Evolutionary conservation across 2,113 vertebrate species (phyloP).

Genomic region (Hypanus sabinus): DNA sequence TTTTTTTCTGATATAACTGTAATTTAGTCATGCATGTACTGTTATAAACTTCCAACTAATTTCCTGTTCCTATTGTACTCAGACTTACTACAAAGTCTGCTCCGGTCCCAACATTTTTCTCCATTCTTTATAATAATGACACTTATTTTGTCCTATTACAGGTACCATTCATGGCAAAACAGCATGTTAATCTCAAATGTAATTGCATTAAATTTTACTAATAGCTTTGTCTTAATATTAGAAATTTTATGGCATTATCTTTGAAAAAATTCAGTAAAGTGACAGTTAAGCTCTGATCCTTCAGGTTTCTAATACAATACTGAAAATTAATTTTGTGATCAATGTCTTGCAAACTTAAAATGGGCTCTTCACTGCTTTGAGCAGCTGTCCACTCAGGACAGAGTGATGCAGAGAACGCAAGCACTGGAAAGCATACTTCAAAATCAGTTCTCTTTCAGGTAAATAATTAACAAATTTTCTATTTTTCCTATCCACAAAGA

Average conservation of each 20-base stretch:
- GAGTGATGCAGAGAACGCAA: neutral
- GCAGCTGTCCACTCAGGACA: neutral
- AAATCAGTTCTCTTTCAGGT: neutral
- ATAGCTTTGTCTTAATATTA: neutral
- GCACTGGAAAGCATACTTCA: neutral
- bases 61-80: constrained; percentile 14
- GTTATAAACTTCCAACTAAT: neutral
- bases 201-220: constrained; percentile 1
- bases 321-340: constrained; percentile 9
- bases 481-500: neutral
- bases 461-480: constrained; percentile 18
- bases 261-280: neutral
- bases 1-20: neutral
- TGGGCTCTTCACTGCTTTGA: neutral
- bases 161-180: neutral
- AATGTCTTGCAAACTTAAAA: neutral
- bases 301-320: neutral
- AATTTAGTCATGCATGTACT: neutral
- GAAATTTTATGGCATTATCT: neutral
- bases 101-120: neutral
- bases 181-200: neutral
- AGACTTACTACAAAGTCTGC: neutral
- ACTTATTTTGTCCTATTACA: neutral
- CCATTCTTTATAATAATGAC: neutral
- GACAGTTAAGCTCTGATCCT: neutral